These are phyloP conservation scores for Apamea sordens DNA, from an alignment of 2,888 invertebrate genomes.

Conservation along the genomic window DNA sequence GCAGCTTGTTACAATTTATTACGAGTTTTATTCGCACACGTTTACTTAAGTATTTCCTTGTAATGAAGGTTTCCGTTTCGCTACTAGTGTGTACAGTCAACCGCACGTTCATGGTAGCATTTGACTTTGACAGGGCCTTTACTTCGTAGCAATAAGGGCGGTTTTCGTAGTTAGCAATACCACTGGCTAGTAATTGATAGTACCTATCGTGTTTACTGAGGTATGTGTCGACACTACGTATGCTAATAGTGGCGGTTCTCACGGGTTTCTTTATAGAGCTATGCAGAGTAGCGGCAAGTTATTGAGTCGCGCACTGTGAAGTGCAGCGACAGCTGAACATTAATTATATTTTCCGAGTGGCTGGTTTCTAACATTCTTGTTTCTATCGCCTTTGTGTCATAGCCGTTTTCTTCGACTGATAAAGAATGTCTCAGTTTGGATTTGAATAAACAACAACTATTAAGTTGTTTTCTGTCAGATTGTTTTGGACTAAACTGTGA, in stretches of 20 bases:
- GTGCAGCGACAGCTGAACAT: constrained; percentile 7
- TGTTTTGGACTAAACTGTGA: no score
- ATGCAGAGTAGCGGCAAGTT: neutral
- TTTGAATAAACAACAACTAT: neutral
- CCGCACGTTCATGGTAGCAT: neutral
- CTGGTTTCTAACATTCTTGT: neutral
- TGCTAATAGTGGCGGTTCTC: constrained; percentile 29
- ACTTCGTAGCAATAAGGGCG: neutral
- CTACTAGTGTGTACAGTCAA: neutral
- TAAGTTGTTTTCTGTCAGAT: no score
- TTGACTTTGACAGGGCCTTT: neutral
- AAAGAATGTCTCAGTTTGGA: neutral
- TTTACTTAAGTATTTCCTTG: constrained; percentile 24
- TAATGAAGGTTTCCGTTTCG: constrained; percentile 7
- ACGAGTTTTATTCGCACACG: constrained; percentile 6
- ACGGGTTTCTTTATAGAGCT: neutral
- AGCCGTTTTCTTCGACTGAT: neutral
- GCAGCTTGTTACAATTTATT: constrained; percentile 37
- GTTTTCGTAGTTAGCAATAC: neutral
- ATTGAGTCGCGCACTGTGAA: neutral
- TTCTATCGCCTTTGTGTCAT: neutral
- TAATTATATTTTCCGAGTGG: neutral
- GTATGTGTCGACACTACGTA: constrained; percentile 5
- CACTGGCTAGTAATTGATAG: neutral
- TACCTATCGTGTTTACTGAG: constrained; percentile 16